phyloP scores from a whole-genome alignment of 1,140 invertebrate genomes.

The Thaumatotibia leucotreta region DNA sequence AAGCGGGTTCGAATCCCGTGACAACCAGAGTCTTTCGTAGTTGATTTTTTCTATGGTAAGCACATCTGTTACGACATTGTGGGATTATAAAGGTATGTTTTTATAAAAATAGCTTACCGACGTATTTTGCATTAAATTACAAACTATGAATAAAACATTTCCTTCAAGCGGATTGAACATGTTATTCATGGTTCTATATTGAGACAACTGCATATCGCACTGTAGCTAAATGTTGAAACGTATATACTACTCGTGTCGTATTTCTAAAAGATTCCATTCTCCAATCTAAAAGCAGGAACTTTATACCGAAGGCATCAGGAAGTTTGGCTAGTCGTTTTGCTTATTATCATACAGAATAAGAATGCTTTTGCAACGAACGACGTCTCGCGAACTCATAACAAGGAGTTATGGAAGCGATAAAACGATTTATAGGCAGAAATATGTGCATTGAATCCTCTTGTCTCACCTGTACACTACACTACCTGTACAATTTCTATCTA shows the following conservation, averaged over 20 bases:
- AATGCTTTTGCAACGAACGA: neutral
- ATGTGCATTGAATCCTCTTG: neutral
- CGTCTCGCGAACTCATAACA: neutral
- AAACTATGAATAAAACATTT: no score
- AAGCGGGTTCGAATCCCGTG: no score
- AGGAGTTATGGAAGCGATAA: neutral
- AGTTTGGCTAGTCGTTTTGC: neutral
- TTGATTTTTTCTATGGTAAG: no score
- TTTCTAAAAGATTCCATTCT: neutral
- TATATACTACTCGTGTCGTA: neutral
- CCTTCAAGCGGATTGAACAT: neutral
- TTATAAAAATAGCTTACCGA: no score
- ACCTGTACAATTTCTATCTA: no score
- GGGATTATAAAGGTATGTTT: no score
- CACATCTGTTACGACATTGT: no score
- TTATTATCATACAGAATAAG: conserved; percentile 5
- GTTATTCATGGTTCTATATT: no score
- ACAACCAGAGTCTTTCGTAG: no score
- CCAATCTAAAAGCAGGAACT: neutral
- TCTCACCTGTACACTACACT: neutral
- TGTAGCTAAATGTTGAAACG: no score
- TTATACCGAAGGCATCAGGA: neutral
- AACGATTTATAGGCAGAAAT: neutral
- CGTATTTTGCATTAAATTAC: no score
- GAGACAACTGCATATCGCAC: no score